Base-by-base conservation (phyloP, 1,140 invertebrate species). In the Drosophila rhopaloa region DNA sequence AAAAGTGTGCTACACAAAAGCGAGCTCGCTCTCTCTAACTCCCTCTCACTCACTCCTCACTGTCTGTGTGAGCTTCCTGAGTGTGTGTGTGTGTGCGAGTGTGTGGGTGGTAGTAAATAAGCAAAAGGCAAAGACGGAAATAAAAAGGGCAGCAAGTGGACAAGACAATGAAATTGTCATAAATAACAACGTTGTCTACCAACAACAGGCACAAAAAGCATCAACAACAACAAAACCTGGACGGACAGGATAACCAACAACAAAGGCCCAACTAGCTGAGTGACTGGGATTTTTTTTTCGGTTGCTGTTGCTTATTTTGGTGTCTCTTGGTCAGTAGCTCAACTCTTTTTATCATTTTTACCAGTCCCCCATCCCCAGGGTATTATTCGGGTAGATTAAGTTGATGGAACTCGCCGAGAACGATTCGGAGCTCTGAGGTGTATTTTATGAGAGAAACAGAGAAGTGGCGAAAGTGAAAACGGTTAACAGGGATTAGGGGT, bases 151-250 rank as follows among this genome's bases (percentile, higher is more conserved):
- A 89, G 84, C 80, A 62, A 83, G 84, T 61, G 81, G 83, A 89
- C 84, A 88, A 88, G 83, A 88, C 83, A 88, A 88, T 88, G 83
- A 88, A 88, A 88, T 89, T 88, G 79, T 89, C 83, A 88, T 88
- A 88, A 88, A 88, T 88, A 88, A 89, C 76, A 88, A 80, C 63
- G 82, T 80, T 75, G 73, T 74, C 71, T 62, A 68, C 47, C 70
- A 81, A 71, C 83, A 79, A 65, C 80, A 83, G 55, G 58, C 65
- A 29, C 29, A 55, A 68, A 70, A 44, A 72, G 38, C 41, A 80
- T 38, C 37, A 67, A 50, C 53, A 65, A 37, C 27, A 74, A 58
- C 37, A 53, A 53, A 32, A 53, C 41, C 41, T 48, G 32, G n/a
- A 13, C 24, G 16, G 57, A 41, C 50, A 48, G 59, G 38, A 66